Base-by-base conservation (phyloP, 2,888 invertebrate genomes). In the Melipona bicolor region DNA sequence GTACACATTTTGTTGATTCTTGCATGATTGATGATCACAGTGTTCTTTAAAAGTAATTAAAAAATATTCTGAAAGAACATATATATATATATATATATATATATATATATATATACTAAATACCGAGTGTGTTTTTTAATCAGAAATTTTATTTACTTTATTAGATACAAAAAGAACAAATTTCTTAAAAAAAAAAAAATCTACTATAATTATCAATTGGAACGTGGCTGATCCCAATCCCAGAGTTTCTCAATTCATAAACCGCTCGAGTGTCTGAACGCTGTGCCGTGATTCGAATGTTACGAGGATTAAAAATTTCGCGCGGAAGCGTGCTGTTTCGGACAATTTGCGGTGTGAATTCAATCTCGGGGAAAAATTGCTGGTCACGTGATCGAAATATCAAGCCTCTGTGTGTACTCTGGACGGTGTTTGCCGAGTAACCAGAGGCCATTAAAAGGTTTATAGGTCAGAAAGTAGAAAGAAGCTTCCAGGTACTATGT, bases 371-470 rank as follows among this genome's bases (percentile, higher is more conserved):
- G n/a, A 74, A 74, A 59, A 79, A 77, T 50, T 70, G 76, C 65
- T n/a, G 64, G 68, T 71, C 83, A 75, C 85, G 87, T 80, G 86
- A 85, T 82, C 74, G 87, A 78, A 86, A 83, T 87, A 83, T 82
- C 79, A 81, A 76, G 49, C 70, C 49, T 27, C 59, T 59, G 77
- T 74, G 67, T 75, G 65, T 43, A 62, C 59, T 71, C 61, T 81
- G 70, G 68, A 79, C 79, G 71, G 73, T 69, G 56, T 72, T 83
- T 64, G 81, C 78, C 74, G 77, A 72, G 70, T 83, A 87, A 88
- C 83, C 78, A 83, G 77, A 49, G 81, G 71, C 85, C 86, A 89
- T 90, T 91, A 89, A 87, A 88, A 87, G 87, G 84, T 90, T 91
- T 90, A 91, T 91, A 87, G 87, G 84, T 87, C 87, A 76, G 83